These are phyloP conservation scores for Pyrrhia umbra DNA, from an alignment of 2,888 invertebrate genomes.

Conservation along the genomic window DNA sequence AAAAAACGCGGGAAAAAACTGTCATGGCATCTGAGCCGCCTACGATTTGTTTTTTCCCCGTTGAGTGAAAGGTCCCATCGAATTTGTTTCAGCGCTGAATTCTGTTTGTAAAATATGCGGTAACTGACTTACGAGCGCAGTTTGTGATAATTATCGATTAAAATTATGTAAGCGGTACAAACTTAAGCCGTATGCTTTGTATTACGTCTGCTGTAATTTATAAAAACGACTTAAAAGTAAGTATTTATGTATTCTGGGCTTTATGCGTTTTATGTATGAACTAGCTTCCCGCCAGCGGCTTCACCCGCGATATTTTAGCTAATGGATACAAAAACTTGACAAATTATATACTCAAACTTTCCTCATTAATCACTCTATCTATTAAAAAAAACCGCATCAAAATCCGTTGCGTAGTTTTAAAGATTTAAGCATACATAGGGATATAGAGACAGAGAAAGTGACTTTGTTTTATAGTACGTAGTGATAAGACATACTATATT, in stretches of 20 bases:
- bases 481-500: too few species aligned
- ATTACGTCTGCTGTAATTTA: constrained; percentile 25
- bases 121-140: constrained; percentile 27
- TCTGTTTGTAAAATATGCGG: constrained; percentile 40
- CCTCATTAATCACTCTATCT: too few species aligned
- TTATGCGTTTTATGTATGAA: too few species aligned
- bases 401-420: too few species aligned
- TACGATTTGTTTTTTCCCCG: constrained; percentile 59
- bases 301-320: too few species aligned
- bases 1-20: constrained; percentile 54
- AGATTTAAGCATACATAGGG: too few species aligned
- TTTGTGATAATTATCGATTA: constrained; percentile 45
- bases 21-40: constrained; percentile 56
- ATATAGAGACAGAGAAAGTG: too few species aligned
- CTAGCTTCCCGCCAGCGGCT: too few species aligned
- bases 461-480: constrained; percentile 1
- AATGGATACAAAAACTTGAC: too few species aligned
- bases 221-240: constrained; percentile 9
- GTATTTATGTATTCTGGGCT: constrained; percentile 5
- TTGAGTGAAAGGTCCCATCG: constrained; percentile 51
- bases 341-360: too few species aligned
- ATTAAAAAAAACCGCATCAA: too few species aligned
- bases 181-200: constrained; percentile 37
- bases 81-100: constrained; percentile 57
- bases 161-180: constrained; percentile 38